Evolutionary conservation across 2,797 vertebrate species (phyloP).

Genomic region (Trachops cirrhosus): DNA sequence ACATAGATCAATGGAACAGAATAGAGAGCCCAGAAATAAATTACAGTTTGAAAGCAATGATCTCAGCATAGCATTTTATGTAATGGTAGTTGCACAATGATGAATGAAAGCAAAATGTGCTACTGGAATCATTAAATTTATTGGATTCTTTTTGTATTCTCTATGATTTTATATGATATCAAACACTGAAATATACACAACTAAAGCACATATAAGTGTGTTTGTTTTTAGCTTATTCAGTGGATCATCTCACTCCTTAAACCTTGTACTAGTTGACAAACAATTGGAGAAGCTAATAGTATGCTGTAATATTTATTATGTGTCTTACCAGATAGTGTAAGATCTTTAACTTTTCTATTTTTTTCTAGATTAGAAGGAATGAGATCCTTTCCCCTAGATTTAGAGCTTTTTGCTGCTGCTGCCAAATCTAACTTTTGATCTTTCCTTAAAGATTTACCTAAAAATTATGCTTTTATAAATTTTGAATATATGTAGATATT

Average conservation of each 20-base stretch:
- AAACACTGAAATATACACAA: not conserved
- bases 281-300: not conserved
- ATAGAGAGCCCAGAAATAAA: not conserved
- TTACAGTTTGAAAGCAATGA: not conserved
- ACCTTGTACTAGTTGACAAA: not conserved
- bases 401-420: not conserved
- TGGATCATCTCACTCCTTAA: not conserved
- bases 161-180: not conserved
- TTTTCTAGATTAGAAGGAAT: not conserved
- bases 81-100: accelerated
- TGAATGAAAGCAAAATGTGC: not conserved
- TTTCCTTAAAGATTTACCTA: not conserved
- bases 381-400: not conserved
- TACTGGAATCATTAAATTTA: not conserved
- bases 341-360: not conserved
- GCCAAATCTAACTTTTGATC: not conserved
- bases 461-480: not conserved
- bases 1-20: no score
- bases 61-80: not conserved
- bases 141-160: not conserved
- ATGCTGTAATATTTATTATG: not conserved
- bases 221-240: not conserved
- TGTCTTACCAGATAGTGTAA: not conserved
- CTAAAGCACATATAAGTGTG: not conserved
- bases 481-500: not conserved